Evolutionary conservation across 2,797 vertebrate species (phyloP).

Genomic region (Miichthys miiuy): DNA sequence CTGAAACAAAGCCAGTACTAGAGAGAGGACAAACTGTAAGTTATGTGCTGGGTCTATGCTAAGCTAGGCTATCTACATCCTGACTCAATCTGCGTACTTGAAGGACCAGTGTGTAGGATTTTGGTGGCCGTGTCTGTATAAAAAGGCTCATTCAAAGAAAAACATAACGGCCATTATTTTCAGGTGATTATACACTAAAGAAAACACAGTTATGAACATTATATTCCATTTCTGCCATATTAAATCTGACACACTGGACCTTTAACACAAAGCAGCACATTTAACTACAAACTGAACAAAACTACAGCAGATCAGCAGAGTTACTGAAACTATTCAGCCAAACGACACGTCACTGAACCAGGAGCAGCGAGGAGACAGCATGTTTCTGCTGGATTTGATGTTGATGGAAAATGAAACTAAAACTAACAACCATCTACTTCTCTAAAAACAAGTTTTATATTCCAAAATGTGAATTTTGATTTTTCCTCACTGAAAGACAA

Average conservation of each 20-base stretch:
- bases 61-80: background rate
- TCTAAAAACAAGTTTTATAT: conserved; percentile 28
- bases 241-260: no score
- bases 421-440: background rate
- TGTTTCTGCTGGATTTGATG: conserved; percentile 53
- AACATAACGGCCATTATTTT: no score
- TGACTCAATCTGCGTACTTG: background rate
- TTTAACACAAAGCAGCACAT: background rate
- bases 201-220: no score
- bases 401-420: conserved; percentile 10
- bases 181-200: no score
- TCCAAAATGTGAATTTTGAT: conserved; percentile 39
- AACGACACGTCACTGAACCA: conserved; percentile 29
- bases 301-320: conserved; percentile 29
- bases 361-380: conserved; percentile 29
- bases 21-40: background rate
- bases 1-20: background rate
- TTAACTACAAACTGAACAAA: conserved; percentile 7
- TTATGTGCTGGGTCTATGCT: background rate
- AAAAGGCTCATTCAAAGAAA: no score
- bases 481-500: no score
- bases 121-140: no score
- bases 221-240: no score
- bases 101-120: no score
- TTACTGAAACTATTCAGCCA: conserved; percentile 13